phyloP scores from a whole-genome alignment of 2,888 invertebrate species.

The Heliconius ethilla region DNA sequence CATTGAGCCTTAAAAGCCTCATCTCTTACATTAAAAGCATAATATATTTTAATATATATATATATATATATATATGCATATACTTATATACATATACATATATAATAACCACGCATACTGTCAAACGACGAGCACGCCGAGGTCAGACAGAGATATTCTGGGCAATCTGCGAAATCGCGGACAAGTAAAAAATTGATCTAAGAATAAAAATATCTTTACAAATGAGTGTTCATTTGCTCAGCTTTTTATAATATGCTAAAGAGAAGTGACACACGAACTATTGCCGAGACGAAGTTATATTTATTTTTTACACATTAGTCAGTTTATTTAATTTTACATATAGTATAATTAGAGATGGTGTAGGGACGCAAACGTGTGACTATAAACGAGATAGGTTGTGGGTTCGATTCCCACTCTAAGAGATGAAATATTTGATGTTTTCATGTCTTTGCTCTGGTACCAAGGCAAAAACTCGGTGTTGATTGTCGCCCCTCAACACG shows the following conservation, averaged over 20 bases:
- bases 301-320: slow-evolving; percentile 1
- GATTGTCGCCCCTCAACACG: no score
- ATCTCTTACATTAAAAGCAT: background rate
- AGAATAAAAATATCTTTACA: slow-evolving; percentile 28
- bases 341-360: no score
- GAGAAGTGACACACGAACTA: slow-evolving; percentile 19
- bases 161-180: slow-evolving; percentile 32
- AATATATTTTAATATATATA: background rate
- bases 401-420: no score
- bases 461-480: no score
- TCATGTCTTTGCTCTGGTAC: no score
- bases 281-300: slow-evolving; percentile 17
- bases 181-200: slow-evolving; percentile 36
- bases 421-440: no score
- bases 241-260: slow-evolving; percentile 20
- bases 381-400: no score
- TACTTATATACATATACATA: background rate
- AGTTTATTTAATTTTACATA: background rate
- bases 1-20: no score
- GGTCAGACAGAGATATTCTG: slow-evolving; percentile 36
- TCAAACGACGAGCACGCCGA: slow-evolving; percentile 31
- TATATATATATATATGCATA: background rate
- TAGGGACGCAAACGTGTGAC: no score
- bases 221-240: slow-evolving; percentile 12
- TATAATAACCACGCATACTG: slow-evolving; percentile 15